Base-by-base conservation (phyloP, 2,113 vertebrate genomes). In the Vireo altiloquus region DNA sequence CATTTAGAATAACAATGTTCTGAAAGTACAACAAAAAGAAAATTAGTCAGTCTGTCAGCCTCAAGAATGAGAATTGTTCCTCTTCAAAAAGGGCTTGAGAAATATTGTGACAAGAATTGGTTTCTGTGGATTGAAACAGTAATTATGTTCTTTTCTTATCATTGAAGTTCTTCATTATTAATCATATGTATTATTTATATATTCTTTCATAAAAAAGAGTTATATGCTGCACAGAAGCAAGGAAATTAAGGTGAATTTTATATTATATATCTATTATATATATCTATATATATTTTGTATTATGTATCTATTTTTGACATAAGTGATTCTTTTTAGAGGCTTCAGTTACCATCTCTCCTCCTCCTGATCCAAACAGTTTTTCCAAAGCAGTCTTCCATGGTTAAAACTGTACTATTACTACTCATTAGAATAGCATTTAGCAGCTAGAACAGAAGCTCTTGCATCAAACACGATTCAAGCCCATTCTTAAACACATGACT, bases 151-250 rank as follows among this genome's bases (percentile, higher is more conserved):
- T 11, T 78, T 68, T 64, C 46, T 21, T 60, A 27, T 35, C 1
- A 3, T 7, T 65, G 23, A 56, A 70, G 7, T 18, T 50, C 19
- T 60, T 60, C 5, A 2, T 54, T 65, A 53, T 63, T 68, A 59
- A 46, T 82, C 8, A 10, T 30, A 54, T 11, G 10, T 31, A 50
- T 75, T 56, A 46, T 44, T 74, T 68, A 59, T 39, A n/a, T 12
- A 68, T 22, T 75, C 6, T 78, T 49, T 33, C 65, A 7, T 7
- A 37, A 50, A 82, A 37, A 42, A 11, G 3, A 57, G 13, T 35
- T 60, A n/a, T 31, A 42, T 13, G 9, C 6, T 42, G 31, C 0
- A 1, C 9, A 1, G 12, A 84, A n/a, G 14, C n/a, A 40, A 7
- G 5, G 16, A 82, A 61, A 42, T 42, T 31, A 57, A 49, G 14